These are phyloP conservation scores for Papio anubis DNA, from an alignment of 2,113 vertebrate genomes.

Conservation along the genomic window DNA sequence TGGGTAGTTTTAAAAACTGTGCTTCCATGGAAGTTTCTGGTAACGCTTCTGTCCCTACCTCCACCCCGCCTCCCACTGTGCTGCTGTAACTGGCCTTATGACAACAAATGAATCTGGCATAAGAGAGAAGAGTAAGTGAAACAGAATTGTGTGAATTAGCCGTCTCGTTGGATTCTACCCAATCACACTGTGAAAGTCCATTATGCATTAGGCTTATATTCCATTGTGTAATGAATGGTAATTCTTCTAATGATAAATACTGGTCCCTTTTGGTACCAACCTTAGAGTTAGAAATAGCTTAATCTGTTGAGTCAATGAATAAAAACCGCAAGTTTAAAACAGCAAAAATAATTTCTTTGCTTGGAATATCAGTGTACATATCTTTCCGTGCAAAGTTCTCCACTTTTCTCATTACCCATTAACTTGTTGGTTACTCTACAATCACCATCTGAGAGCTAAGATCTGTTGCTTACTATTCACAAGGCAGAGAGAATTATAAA, in stretches of 20 bases:
- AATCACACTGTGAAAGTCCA: neutral
- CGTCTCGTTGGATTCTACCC: neutral
- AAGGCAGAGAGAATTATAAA: constrained; percentile 58
- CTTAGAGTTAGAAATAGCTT: constrained; percentile 49
- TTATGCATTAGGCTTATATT: rapidly evolving
- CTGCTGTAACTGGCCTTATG: neutral
- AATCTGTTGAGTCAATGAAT: constrained; percentile 80
- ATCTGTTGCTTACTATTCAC: constrained; percentile 66
- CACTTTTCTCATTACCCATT: constrained; percentile 78
- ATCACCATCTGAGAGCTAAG: constrained; percentile 55
- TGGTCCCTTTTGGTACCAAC: neutral
- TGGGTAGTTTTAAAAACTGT: neutral
- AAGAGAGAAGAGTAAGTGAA: neutral
- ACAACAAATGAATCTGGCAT: too few species aligned
- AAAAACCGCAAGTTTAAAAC: constrained; percentile 69
- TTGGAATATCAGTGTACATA: constrained; percentile 67
- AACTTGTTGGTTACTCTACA: constrained; percentile 78
- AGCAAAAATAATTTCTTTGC: constrained; percentile 65
- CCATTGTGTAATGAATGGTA: neutral
- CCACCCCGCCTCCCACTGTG: neutral
- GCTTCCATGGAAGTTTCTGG: neutral
- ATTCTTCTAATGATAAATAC: neutral
- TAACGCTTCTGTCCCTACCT: neutral
- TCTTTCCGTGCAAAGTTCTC: constrained; percentile 83
- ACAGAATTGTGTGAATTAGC: neutral